Evolutionary conservation across 2,113 vertebrate genomes (phyloP).

Genomic region (Rhea americana): DNA sequence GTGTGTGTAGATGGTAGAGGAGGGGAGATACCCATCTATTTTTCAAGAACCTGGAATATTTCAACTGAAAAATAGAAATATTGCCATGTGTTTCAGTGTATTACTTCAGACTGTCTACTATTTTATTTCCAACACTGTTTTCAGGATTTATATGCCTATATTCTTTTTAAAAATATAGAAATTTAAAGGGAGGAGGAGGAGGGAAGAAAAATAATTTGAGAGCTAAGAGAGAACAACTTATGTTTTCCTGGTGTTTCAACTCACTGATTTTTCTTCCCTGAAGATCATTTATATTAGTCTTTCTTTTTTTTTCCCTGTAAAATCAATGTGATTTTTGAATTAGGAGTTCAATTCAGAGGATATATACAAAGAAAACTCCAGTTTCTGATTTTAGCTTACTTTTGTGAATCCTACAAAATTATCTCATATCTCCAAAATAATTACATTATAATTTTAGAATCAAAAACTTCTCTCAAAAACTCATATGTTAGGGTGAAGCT

Average conservation of each 20-base stretch:
- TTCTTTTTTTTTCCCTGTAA: not conserved
- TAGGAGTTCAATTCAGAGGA: not conserved
- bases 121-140: not conserved
- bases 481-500: not conserved
- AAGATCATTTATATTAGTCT: not conserved
- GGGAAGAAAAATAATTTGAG: not conserved
- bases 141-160: not conserved
- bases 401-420: not conserved
- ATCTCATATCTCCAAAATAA: not conserved
- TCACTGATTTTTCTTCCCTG: not conserved
- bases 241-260: not conserved
- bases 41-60: not conserved
- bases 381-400: not conserved
- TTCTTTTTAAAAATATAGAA: not conserved
- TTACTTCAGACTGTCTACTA: not conserved
- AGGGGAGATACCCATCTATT: not conserved
- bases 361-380: not conserved
- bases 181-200: not conserved
- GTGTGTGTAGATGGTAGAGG: not conserved
- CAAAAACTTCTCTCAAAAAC: not conserved
- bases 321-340: not conserved
- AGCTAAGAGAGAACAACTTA: not conserved
- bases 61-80: not conserved
- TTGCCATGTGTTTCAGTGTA: not conserved
- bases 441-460: not conserved